These are phyloP conservation scores for Petromus typicus DNA, from an alignment of 2,113 vertebrate species.

Conservation along the genomic window DNA sequence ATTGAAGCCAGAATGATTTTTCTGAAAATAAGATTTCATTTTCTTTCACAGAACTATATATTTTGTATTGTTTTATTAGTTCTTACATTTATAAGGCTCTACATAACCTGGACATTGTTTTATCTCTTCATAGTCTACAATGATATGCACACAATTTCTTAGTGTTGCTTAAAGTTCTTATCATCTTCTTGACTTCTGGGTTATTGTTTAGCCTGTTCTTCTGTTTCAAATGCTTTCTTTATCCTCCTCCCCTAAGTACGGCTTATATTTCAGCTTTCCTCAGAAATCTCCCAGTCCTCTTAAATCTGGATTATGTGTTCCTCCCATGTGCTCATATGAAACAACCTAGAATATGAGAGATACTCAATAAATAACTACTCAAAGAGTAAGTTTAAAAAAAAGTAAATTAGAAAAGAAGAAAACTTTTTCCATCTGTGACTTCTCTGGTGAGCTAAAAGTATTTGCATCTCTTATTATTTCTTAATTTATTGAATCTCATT, in stretches of 20 bases:
- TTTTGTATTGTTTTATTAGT: neutral
- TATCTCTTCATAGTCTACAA: neutral
- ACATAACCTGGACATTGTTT: constrained; percentile 14
- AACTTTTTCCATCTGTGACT: neutral
- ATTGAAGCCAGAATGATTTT: neutral
- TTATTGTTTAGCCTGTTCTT: constrained; percentile 14
- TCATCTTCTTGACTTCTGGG: neutral
- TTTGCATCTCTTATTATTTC: constrained; percentile 21
- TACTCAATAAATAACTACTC: neutral
- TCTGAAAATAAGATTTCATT: constrained; percentile 61
- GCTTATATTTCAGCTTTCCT: neutral
- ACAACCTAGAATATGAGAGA: neutral
- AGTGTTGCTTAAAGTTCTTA: neutral
- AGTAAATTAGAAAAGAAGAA: neutral
- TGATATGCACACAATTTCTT: neutral
- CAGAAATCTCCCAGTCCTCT: neutral
- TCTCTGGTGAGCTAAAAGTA: neutral
- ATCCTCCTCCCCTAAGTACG: neutral
- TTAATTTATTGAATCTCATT: constrained; percentile 18
- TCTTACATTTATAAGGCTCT: constrained; percentile 10
- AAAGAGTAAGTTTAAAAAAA: neutral
- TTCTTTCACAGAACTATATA: neutral
- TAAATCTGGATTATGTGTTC: neutral
- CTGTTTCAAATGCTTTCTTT: neutral
- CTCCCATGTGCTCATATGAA: neutral